These are phyloP conservation scores for Drosophila murphyi DNA, from an alignment of 1,140 invertebrate genomes.

Conservation along the genomic window DNA sequence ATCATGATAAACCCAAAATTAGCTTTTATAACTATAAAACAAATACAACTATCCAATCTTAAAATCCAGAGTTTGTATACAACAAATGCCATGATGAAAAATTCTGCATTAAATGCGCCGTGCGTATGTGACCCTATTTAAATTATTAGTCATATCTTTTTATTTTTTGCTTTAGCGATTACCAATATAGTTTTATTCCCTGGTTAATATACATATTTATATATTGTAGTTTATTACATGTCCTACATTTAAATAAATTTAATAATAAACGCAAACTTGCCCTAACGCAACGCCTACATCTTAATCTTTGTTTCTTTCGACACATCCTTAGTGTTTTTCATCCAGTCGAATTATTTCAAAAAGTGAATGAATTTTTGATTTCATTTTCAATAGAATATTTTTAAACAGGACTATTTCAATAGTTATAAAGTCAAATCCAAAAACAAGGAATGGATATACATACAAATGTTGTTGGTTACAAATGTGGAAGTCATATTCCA, in stretches of 20 bases:
- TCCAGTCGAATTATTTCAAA: constrained; percentile 42
- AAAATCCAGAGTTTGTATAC: no score
- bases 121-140: no score
- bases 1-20: no score
- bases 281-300: constrained; percentile 24
- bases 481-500: constrained; percentile 38
- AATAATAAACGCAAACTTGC: constrained; percentile 41
- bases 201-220: constrained; percentile 55
- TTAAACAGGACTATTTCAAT: constrained; percentile 26
- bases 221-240: constrained; percentile 44
- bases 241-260: constrained; percentile 40
- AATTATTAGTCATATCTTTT: background rate
- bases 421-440: constrained; percentile 25
- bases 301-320: constrained; percentile 40
- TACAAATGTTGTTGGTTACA: constrained; percentile 40
- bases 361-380: constrained; percentile 29
- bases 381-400: constrained; percentile 24
- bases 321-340: constrained; percentile 34
- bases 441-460: constrained; percentile 43
- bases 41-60: no score
- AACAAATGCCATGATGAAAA: no score
- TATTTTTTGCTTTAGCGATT: constrained; percentile 27
- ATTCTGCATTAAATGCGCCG: no score
- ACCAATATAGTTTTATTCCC: constrained; percentile 46
- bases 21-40: no score